A percentile compares a stretch with the other conserved stretches of the same genome.
phyloP scores from a whole-genome alignment of 2,113 vertebrate genomes.

The Triplophysa siluroides region DNA sequence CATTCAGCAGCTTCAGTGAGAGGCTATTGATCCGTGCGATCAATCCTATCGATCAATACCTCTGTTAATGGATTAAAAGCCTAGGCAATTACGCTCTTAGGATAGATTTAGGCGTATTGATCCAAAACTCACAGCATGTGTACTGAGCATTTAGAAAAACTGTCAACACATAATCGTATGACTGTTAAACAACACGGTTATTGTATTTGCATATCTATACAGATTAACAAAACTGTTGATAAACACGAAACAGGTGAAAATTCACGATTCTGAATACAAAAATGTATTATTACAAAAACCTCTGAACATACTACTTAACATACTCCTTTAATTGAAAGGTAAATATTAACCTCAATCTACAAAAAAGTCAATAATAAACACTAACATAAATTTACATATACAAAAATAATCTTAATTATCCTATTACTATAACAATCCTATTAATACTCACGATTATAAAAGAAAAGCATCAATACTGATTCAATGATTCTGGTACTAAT shows the following conservation, averaged over 20 bases:
- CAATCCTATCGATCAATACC: slow-evolving; percentile 60
- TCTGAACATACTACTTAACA: neutral
- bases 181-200: neutral
- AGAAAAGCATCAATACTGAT: too few relatives aligned
- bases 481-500: too few relatives aligned
- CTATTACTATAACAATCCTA: too few relatives aligned
- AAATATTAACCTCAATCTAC: too few relatives aligned
- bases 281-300: neutral
- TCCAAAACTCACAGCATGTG: slow-evolving; percentile 59
- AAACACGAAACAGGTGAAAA: too few relatives aligned
- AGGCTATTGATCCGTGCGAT: slow-evolving; percentile 56
- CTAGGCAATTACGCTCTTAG: slow-evolving; percentile 59
- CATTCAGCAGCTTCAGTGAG: slow-evolving; percentile 31
- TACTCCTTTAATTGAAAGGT: too few relatives aligned
- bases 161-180: neutral
- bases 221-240: neutral
- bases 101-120: slow-evolving; percentile 52
- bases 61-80: slow-evolving; percentile 60
- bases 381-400: too few relatives aligned
- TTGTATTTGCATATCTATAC: too few relatives aligned
- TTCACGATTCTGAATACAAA: neutral
- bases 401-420: too few relatives aligned
- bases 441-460: too few relatives aligned
- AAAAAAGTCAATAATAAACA: too few relatives aligned
- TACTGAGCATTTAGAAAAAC: slow-evolving; percentile 41